Conservation (phyloP, 2,113 vertebrate genomes). For the Natator depressus region DNA sequence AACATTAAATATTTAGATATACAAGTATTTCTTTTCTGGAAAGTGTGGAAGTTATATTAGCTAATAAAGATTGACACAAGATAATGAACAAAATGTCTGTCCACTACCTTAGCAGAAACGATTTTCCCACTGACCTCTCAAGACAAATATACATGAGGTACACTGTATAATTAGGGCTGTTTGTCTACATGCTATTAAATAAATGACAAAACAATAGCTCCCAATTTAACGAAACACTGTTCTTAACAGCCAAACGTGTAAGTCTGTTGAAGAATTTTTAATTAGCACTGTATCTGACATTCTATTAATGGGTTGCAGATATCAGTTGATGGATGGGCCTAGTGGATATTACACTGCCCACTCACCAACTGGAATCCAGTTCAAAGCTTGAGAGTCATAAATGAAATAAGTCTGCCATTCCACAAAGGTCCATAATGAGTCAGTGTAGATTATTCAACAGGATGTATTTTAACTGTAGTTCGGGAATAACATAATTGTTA, state of each 20-base stretch:
- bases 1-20: not conserved
- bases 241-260: slow-evolving; percentile 10
- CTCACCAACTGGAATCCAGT: not conserved
- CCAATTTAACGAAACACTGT: not conserved
- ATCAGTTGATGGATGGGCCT: not conserved
- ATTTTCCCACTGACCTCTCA: not conserved
- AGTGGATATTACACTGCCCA: not conserved
- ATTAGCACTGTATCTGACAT: slow-evolving; percentile 34
- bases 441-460: not conserved
- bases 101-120: not conserved
- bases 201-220: not conserved
- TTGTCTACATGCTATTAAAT: not conserved
- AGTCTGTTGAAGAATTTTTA: not conserved
- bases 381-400: not conserved
- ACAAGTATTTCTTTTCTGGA: not conserved
- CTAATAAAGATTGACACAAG: not conserved
- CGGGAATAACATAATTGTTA: not conserved
- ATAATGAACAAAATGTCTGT: not conserved
- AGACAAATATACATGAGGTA: not conserved
- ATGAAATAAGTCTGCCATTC: slow-evolving; percentile 5
- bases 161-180: not conserved
- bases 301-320: not conserved
- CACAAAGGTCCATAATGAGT: not conserved
- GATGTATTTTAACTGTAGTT: not conserved
- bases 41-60: not conserved